phyloP scores from a whole-genome alignment of 2,888 invertebrate genomes.

The Caenorhabditis zanzibari region DNA sequence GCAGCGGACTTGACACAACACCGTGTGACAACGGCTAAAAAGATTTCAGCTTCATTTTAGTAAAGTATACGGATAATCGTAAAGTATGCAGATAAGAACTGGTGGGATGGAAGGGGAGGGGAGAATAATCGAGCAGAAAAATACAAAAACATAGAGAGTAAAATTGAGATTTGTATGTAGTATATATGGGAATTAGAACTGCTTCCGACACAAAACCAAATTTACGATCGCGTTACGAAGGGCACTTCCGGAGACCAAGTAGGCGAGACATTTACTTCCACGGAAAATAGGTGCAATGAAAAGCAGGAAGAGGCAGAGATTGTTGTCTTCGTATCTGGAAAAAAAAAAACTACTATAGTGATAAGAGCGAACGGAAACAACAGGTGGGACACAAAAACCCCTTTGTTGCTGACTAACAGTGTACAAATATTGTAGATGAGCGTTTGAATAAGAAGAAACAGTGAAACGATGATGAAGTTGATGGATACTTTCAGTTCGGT shows the following conservation, averaged over 20 bases:
- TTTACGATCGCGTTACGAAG: constrained; percentile 63
- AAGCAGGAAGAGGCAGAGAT: constrained; percentile 50
- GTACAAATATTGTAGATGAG: constrained; percentile 67
- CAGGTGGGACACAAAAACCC: constrained; percentile 10
- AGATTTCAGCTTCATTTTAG: constrained; percentile 57
- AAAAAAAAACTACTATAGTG: constrained; percentile 32
- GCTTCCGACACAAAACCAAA: constrained; percentile 47
- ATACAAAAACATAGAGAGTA: constrained; percentile 7
- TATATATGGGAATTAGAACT: constrained; percentile 32
- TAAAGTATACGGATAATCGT: constrained; percentile 43
- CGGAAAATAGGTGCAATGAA: constrained; percentile 67
- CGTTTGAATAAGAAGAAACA: constrained; percentile 62
- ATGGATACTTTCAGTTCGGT: constrained; percentile 66
- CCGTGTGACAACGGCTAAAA: constrained; percentile 43
- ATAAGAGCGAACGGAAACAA: constrained; percentile 32
- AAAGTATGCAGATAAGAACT: constrained; percentile 15
- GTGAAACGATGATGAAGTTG: constrained; percentile 64
- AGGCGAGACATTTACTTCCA: constrained; percentile 67
- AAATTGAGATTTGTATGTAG: neutral
- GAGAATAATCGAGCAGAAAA: neutral
- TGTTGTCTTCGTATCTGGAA: constrained; percentile 58
- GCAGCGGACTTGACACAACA: constrained; percentile 17
- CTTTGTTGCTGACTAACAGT: constrained; percentile 53
- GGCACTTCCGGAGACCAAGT: constrained; percentile 66
- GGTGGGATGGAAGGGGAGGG: neutral